These are phyloP conservation scores for Danio aesculapii DNA, from an alignment of 2,797 vertebrate genomes.

Conservation along the genomic window DNA sequence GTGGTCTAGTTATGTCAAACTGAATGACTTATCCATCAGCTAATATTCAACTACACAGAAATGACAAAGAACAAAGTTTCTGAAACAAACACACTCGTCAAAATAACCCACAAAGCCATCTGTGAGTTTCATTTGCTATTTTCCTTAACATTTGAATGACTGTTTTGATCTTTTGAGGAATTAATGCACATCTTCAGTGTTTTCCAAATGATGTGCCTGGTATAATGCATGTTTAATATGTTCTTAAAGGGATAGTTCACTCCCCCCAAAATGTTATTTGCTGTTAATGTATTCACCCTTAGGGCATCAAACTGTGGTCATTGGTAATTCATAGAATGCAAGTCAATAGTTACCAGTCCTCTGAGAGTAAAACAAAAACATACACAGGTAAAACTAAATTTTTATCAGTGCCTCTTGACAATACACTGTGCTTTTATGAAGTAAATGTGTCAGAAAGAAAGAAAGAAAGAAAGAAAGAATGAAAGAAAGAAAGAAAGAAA, in stretches of 20 bases:
- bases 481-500: too few species aligned
- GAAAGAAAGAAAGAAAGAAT: too few species aligned
- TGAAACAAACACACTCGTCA: neutral
- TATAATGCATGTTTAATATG: neutral
- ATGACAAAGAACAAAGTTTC: slow-evolving; percentile 36
- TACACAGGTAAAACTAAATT: too few species aligned
- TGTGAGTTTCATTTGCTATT: neutral
- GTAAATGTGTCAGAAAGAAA: too few species aligned
- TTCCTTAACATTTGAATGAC: neutral
- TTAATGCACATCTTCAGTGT: neutral
- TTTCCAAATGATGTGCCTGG: neutral
- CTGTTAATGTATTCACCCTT: neutral
- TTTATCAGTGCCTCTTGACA: too few species aligned
- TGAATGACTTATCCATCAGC: slow-evolving; percentile 30
- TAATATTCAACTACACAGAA: slow-evolving; percentile 28
- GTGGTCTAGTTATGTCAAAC: slow-evolving; percentile 48
- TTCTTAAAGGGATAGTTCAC: neutral
- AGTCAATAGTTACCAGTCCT: too few species aligned
- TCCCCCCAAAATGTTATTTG: neutral
- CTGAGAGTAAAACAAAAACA: too few species aligned
- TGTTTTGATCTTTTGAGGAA: neutral
- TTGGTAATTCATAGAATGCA: too few species aligned
- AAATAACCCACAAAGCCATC: neutral
- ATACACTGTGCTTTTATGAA: too few species aligned
- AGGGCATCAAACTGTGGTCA: neutral